phyloP scores from a whole-genome alignment of 2,797 vertebrate genomes.

The Alosa sapidissima region DNA sequence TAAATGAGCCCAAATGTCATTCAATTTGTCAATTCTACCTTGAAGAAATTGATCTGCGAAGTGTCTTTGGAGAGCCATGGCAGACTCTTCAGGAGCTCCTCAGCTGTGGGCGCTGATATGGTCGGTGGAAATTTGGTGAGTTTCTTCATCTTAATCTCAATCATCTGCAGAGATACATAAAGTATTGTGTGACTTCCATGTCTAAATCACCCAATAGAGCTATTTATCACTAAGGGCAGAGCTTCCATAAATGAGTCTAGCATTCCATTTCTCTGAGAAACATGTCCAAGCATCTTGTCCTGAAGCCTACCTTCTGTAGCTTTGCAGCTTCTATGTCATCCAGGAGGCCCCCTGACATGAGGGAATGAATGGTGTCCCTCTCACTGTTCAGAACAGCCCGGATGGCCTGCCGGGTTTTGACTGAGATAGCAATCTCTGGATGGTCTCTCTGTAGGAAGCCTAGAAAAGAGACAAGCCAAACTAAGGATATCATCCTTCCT shows the following conservation, averaged over 20 bases:
- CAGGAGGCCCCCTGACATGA: constrained; percentile 39
- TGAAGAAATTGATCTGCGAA: constrained; percentile 30
- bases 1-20: not conserved
- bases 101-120: constrained; percentile 25
- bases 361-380: constrained; percentile 35
- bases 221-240: not conserved
- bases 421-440: constrained; percentile 35
- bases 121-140: constrained; percentile 33
- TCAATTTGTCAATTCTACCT: constrained; percentile 18
- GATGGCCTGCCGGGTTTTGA: constrained; percentile 40
- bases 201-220: not conserved
- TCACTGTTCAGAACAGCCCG: constrained; percentile 34
- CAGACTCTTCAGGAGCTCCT: constrained; percentile 22
- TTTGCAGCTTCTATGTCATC: constrained; percentile 34
- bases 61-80: constrained; percentile 34
- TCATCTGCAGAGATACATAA: constrained; percentile 30
- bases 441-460: constrained; percentile 39
- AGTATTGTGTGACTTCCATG: not conserved
- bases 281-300: not conserved
- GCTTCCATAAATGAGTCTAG: not conserved
- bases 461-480: constrained; percentile 2
- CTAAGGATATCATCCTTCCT: not conserved
- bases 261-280: not conserved
- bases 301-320: constrained; percentile 27
- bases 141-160: constrained; percentile 35